Base-by-base conservation (phyloP, 1,140 invertebrate species). In the Cotesia vestalis region DNA sequence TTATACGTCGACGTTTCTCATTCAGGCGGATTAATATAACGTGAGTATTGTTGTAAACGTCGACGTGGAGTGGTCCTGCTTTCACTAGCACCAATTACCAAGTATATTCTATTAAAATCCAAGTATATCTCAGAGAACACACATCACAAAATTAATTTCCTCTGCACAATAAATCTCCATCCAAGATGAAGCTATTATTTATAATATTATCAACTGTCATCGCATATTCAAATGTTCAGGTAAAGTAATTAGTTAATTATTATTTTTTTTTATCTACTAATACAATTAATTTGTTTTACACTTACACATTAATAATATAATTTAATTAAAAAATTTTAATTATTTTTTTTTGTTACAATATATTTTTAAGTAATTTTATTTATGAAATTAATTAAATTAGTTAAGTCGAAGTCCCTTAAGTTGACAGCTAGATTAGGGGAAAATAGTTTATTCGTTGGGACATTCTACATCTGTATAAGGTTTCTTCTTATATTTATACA, bases 61-160 rank as follows among this genome's bases (percentile, higher is more conserved):
- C 34, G 62, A 64, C 40, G 40, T 46, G 40, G 40, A 64, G 14
- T n/a, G 62, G 62, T 36, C 38, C 62, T 64, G 62, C 62, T 64
- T 64, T 64, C 62, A 35, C 36, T 14, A 36, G n/a, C 12, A 34
- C 59, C 6, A 27, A 34, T 9, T 61, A 38, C 36, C 11, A 27
- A 27, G 27, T 27, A 27, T 27, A 27, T 27, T 27, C 4, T n/a
- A 17, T 57, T 57, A 6, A 20, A 9, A 38, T 38, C 12, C 35
- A 64, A 35, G 4, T 4, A 40, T 40, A 3, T 12, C 35, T n/a
- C 12, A 14, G n/a, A 14, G 12, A 40, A n/a, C 38, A 4, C n/a
- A 8, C 61, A 63, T 63, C 61, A 40, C 20, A 6, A 9, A 12
- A 35, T 38, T 36, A 17, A 52, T 4, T 52, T 52, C 27, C 8